phyloP scores from a whole-genome alignment of 1,140 invertebrate genomes.

The Grapholita molesta region DNA sequence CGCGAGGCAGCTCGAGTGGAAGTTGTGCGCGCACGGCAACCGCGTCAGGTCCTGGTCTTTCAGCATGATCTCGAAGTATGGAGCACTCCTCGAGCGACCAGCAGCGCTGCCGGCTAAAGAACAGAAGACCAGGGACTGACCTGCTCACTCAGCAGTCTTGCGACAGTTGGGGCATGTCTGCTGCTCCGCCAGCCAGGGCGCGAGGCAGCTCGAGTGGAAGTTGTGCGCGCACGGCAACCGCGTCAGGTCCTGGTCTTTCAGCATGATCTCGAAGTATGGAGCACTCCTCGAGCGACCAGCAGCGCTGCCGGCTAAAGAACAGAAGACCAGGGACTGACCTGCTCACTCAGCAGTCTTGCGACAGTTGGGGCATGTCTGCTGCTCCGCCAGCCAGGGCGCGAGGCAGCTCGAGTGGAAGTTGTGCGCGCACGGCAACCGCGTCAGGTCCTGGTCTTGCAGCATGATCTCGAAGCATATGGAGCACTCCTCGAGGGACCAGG shows the following conservation, averaged over 20 bases:
- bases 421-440: constrained; percentile 55
- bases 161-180: constrained; percentile 67
- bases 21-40: constrained; percentile 59
- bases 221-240: constrained; percentile 55
- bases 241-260: constrained; percentile 49
- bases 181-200: constrained; percentile 64
- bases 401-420: constrained; percentile 62
- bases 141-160: constrained; percentile 39
- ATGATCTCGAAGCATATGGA: constrained; percentile 68
- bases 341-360: constrained; percentile 45
- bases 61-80: constrained; percentile 63
- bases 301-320: constrained; percentile 47
- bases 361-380: constrained; percentile 66
- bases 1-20: constrained; percentile 58
- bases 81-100: constrained; percentile 55
- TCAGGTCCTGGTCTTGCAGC: constrained; percentile 48
- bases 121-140: not conserved
- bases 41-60: constrained; percentile 48
- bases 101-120: too few relatives aligned
- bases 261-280: constrained; percentile 66
- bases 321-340: not conserved
- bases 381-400: constrained; percentile 61
- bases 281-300: constrained; percentile 59
- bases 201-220: constrained; percentile 60
- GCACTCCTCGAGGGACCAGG: constrained; percentile 59